Percentiles rank a stretch among this genome's conserved stretches.
phyloP scores from a whole-genome alignment of 2,888 invertebrate genomes.

The Seira musarum region DNA sequence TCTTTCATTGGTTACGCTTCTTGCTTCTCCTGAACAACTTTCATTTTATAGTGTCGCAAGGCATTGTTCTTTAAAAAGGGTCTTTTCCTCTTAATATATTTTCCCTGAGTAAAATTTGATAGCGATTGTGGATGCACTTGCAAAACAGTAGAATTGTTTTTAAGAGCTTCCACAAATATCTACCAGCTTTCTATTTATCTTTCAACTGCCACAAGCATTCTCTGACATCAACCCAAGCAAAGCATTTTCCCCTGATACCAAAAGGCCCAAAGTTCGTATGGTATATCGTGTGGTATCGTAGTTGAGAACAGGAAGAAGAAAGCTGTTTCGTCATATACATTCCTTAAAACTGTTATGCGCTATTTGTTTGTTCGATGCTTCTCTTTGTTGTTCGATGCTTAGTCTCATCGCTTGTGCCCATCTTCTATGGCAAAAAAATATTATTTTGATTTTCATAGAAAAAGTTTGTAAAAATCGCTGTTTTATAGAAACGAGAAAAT shows the following conservation, averaged over 20 bases:
- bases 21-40: too few species aligned
- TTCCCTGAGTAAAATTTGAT: background rate
- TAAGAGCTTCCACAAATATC: constrained; percentile 20
- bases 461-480: too few species aligned
- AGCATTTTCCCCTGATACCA: background rate
- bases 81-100: background rate
- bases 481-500: too few species aligned
- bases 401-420: too few species aligned
- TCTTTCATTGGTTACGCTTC: background rate
- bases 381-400: too few species aligned
- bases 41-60: background rate
- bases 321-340: background rate
- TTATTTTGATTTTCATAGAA: too few species aligned
- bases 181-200: constrained; percentile 49
- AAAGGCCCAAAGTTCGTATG: background rate
- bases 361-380: too few species aligned
- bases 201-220: constrained; percentile 51
- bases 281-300: background rate
- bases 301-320: background rate
- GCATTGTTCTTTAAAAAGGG: background rate
- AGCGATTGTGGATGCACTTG: background rate
- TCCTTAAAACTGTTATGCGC: too few species aligned
- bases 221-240: too few species aligned
- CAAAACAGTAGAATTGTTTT: background rate
- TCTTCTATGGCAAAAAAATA: too few species aligned